Evolutionary conservation across 2,113 vertebrate genomes (phyloP).

Genomic region (Gadus macrocephalus): DNA sequence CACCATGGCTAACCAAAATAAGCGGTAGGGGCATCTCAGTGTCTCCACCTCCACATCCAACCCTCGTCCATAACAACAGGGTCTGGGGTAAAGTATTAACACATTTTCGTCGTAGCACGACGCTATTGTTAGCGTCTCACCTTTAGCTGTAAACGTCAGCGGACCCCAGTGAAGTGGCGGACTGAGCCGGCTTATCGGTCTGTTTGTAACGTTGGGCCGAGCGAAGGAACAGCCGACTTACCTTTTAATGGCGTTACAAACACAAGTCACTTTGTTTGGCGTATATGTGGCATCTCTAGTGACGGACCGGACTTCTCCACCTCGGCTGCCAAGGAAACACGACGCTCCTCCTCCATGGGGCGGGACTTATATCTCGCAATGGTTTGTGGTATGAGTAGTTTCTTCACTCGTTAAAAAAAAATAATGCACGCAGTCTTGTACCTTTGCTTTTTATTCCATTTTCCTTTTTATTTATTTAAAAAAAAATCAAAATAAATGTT

Average conservation of each 20-base stretch:
- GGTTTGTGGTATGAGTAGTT: not conserved
- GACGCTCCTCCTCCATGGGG: slow-evolving; percentile 6
- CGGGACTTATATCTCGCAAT: not conserved
- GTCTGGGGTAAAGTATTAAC: no score
- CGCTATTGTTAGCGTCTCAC: no score
- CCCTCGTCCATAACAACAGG: no score
- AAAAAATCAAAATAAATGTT: no score
- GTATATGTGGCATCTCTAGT: slow-evolving; percentile 44
- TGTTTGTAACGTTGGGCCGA: no score
- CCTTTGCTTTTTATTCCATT: no score
- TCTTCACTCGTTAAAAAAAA: no score
- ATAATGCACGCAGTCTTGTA: not conserved
- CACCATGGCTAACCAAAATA: no score
- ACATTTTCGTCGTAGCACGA: no score
- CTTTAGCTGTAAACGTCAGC: not conserved
- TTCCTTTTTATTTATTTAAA: no score
- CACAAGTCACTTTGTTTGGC: not conserved
- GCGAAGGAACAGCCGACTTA: not conserved
- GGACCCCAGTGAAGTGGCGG: not conserved
- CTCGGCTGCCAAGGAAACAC: slow-evolving; percentile 29
- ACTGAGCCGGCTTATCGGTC: rapidly evolving
- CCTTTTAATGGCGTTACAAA: slow-evolving; percentile 13
- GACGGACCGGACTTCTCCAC: slow-evolving; percentile 8
- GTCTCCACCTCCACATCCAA: no score
- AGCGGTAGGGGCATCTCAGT: no score